Percentiles rank a stretch among this genome's conserved stretches.
Evolutionary conservation across 2,888 invertebrate species (phyloP).

Genomic region (Autographa pulchrina): DNA sequence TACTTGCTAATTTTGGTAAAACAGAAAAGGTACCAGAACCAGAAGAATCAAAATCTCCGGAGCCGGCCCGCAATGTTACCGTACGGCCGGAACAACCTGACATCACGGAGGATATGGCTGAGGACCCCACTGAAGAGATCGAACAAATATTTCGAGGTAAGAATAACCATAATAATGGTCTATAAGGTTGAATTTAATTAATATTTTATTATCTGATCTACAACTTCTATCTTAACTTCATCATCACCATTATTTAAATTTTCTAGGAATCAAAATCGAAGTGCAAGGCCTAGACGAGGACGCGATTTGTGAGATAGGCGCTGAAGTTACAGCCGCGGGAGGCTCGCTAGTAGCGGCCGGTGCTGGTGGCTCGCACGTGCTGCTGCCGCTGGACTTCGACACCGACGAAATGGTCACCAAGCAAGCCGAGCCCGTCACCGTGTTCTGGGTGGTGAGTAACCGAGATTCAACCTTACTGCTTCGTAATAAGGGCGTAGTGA

Average conservation of each 20-base stretch:
- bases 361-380: conserved; percentile 70
- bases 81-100: conserved; percentile 61
- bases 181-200: conserved; percentile 60
- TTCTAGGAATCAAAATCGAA: conserved; percentile 78
- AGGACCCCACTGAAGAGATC: conserved; percentile 80
- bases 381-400: conserved; percentile 83
- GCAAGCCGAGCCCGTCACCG: conserved; percentile 91
- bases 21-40: conserved; percentile 68
- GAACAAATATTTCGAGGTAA: conserved; percentile 85
- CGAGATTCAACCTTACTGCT: neutral
- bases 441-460: conserved; percentile 91
- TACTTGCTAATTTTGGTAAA: conserved; percentile 55
- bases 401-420: conserved; percentile 75
- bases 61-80: conserved; percentile 53
- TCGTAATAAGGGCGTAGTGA: neutral
- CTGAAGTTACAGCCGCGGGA: conserved; percentile 80
- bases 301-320: conserved; percentile 82
- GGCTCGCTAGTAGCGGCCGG: conserved; percentile 75
- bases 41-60: conserved; percentile 68
- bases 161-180: conserved; percentile 73
- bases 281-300: conserved; percentile 87
- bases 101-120: conserved; percentile 72
- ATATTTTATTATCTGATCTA: too few relatives aligned
- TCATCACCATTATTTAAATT: neutral
- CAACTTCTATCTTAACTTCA: too few relatives aligned